Evolutionary conservation across 2,888 invertebrate genomes (phyloP).

Genomic region (Allygus modestus): DNA sequence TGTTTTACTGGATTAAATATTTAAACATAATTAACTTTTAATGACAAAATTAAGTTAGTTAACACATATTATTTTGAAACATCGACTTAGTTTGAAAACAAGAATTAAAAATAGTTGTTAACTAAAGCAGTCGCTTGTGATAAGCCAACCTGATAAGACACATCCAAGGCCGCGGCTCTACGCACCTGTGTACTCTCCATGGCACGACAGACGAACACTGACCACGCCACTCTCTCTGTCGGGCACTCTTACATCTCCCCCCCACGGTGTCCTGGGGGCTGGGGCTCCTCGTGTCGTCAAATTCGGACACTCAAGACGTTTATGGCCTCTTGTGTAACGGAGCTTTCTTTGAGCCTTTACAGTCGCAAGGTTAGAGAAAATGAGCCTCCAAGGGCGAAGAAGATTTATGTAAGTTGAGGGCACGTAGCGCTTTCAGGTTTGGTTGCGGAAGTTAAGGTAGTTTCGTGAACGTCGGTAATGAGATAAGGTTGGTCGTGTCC

Average conservation of each 20-base stretch:
- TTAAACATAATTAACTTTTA: too few species aligned
- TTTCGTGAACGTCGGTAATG: too few species aligned
- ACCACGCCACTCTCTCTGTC: conserved; percentile 1
- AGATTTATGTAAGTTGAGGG: not conserved
- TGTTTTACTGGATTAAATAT: too few species aligned
- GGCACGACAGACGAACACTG: conserved; percentile 19
- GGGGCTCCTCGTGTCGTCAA: conserved; percentile 22
- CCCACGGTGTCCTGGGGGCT: not conserved
- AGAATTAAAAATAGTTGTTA: too few species aligned
- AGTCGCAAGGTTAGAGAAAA: conserved; percentile 14
- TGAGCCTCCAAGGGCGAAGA: not conserved
- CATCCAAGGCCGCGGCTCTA: not conserved
- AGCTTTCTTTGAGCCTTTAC: conserved; percentile 12
- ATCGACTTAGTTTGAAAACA: too few species aligned
- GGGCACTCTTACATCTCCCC: conserved; percentile 9
- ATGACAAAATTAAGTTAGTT: too few species aligned
- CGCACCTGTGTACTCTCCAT: conserved; percentile 30
- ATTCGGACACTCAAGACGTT: conserved; percentile 17
- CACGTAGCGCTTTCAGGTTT: not conserved
- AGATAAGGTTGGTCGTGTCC: too few species aligned
- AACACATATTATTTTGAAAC: too few species aligned
- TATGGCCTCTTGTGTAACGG: conserved; percentile 4
- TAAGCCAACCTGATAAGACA: conserved; percentile 27
- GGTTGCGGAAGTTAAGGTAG: too few species aligned
- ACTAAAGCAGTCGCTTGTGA: too few species aligned